Evolutionary conservation across 2,113 vertebrate species (phyloP).

Genomic region (Odobenus rosmarus): DNA sequence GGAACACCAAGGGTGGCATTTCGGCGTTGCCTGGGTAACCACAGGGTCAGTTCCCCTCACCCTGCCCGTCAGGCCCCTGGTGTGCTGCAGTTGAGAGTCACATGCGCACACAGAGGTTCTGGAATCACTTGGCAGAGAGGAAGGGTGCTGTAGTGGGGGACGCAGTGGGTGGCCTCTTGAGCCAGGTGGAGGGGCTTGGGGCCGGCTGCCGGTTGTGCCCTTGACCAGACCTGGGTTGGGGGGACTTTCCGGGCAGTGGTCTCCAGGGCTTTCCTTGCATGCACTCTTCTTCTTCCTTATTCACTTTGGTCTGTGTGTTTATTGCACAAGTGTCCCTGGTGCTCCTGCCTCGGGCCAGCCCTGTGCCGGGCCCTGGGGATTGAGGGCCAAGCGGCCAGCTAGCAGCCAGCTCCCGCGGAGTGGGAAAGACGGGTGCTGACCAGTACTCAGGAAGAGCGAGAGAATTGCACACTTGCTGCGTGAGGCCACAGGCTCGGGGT

Average conservation of each 20-base stretch:
- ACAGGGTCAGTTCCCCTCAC: accelerated
- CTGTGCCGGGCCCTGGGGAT: not conserved
- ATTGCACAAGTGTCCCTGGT: not conserved
- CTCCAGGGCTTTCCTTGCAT: accelerated
- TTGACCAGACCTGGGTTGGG: accelerated
- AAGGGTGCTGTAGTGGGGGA: accelerated
- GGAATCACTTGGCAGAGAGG: not conserved
- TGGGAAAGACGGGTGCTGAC: accelerated
- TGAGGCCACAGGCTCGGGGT: not conserved
- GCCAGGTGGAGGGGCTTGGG: no score
- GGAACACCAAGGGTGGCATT: accelerated
- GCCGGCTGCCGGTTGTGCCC: accelerated
- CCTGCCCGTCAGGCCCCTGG: not conserved
- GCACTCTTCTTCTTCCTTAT: accelerated
- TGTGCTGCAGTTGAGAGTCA: accelerated
- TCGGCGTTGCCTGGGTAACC: no score
- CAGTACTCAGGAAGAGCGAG: accelerated
- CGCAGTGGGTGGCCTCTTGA: not conserved
- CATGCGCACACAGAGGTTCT: accelerated
- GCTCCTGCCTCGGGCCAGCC: not conserved
- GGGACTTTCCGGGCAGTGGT: accelerated
- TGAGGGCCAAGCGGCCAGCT: not conserved
- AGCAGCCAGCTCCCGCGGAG: not conserved
- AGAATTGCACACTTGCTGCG: accelerated
- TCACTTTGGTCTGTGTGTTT: no score